phyloP scores from a whole-genome alignment of 2,888 invertebrate species.

The Doris montereyensis region DNA sequence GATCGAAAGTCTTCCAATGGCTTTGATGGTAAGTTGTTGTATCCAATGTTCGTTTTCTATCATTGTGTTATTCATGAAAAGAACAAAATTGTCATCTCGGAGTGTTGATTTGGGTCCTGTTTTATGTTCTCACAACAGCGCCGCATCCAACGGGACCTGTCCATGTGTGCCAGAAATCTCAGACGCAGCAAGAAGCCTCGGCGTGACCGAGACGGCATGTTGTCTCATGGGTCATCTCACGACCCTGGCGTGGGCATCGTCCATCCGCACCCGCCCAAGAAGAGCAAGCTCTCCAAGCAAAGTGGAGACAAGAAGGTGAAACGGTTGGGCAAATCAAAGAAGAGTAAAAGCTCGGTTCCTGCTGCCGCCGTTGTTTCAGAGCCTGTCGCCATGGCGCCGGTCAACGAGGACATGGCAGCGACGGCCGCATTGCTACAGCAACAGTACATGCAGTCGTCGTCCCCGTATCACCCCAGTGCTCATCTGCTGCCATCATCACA shows the following conservation, averaged over 20 bases:
- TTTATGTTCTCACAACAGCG: too few species aligned
- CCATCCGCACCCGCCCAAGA: not conserved
- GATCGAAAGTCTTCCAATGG: too few species aligned
- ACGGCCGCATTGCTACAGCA: constrained; percentile 41
- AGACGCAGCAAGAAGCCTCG: constrained; percentile 44
- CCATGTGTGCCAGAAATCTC: constrained; percentile 47
- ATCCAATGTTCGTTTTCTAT: too few species aligned
- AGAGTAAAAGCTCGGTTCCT: not conserved
- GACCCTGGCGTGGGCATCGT: not conserved
- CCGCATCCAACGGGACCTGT: constrained; percentile 45
- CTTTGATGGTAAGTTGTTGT: too few species aligned
- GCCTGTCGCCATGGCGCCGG: constrained; percentile 4
- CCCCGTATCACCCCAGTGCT: constrained; percentile 38
- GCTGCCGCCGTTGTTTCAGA: constrained; percentile 10
- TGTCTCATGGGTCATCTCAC: too few species aligned
- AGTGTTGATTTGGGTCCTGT: too few species aligned
- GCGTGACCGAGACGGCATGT: not conserved
- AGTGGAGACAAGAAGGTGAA: not conserved
- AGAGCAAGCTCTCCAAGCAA: not conserved
- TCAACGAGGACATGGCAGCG: constrained; percentile 38
- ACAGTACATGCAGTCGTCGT: constrained; percentile 40
- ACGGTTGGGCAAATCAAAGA: not conserved
- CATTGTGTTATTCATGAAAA: too few species aligned
- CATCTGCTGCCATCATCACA: constrained; percentile 39
- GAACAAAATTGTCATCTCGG: too few species aligned